These are phyloP conservation scores for Anas flavirostris DNA, from an alignment of 2,797 vertebrate genomes.

Conservation along the genomic window DNA sequence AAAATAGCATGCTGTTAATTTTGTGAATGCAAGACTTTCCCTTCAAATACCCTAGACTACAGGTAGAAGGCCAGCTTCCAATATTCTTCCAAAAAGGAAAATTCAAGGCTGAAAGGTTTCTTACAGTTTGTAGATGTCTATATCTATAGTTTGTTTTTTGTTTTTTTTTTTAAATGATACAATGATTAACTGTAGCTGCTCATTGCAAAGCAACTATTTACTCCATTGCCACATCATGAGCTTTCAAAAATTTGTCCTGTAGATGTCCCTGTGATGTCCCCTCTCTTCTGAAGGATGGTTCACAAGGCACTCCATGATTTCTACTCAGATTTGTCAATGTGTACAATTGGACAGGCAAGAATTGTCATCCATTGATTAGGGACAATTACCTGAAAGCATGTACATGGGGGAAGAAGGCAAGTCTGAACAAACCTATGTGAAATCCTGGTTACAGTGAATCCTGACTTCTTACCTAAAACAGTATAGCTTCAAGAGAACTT, in stretches of 20 bases:
- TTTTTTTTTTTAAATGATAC: too few species aligned
- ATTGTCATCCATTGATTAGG: neutral
- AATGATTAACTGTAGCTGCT: neutral
- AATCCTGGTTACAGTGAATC: neutral
- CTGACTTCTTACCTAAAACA: neutral
- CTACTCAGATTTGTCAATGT: neutral
- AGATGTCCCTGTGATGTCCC: neutral
- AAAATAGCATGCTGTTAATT: neutral
- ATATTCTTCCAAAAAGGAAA: neutral
- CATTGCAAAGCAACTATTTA: neutral
- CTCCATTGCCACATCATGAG: neutral
- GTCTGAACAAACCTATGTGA: neutral
- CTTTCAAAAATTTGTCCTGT: neutral
- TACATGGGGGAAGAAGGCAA: neutral
- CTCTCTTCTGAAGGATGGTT: neutral
- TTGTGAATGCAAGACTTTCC: neutral
- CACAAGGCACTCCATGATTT: neutral
- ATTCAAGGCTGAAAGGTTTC: neutral
- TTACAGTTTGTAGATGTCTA: neutral
- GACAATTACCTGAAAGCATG: neutral
- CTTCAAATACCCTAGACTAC: neutral
- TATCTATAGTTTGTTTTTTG: neutral
- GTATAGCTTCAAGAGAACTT: neutral
- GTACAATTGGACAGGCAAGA: neutral
- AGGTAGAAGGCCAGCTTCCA: neutral